Conservation (phyloP, 2,888 invertebrate genomes). For the Lasioglossum lativentre region DNA sequence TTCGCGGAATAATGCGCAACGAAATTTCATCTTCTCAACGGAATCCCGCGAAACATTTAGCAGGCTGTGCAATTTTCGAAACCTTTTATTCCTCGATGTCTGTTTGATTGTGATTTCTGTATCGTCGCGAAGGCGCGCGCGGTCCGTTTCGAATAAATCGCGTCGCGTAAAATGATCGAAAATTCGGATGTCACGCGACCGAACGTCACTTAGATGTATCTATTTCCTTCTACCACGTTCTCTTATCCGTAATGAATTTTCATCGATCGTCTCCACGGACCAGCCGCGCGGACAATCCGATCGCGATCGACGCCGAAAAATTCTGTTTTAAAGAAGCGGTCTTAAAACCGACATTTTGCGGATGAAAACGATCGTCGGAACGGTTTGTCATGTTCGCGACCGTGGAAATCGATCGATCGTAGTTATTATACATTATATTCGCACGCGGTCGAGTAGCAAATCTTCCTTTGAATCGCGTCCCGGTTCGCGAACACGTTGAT, state of each 20-base stretch:
- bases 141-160: conserved; percentile 4
- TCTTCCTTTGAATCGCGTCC: background rate
- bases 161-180: conserved; percentile 37
- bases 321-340: conserved; percentile 77
- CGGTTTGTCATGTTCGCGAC: background rate
- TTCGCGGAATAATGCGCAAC: conserved; percentile 30
- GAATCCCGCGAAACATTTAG: conserved; percentile 49
- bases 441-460: background rate
- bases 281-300: background rate
- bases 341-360: conserved; percentile 73
- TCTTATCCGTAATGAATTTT: background rate
- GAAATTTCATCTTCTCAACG: conserved; percentile 38
- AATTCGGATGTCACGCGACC: background rate
- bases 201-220: conserved; percentile 8
- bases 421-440: background rate
- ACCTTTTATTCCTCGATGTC: conserved; percentile 47
- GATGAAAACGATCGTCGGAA: background rate
- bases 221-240: background rate
- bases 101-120: conserved; percentile 41
- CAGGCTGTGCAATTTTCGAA: conserved; percentile 68
- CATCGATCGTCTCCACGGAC: background rate
- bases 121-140: conserved; percentile 18
- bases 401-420: background rate
- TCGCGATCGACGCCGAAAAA: conserved; percentile 49
- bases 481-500: background rate